Evolutionary conservation across 35 echinoderm and acorn worm genomes (phyloP), one percentile per base, ranked within the genome.

Genomic region (Heliocidaris erythrogramma): DNA sequence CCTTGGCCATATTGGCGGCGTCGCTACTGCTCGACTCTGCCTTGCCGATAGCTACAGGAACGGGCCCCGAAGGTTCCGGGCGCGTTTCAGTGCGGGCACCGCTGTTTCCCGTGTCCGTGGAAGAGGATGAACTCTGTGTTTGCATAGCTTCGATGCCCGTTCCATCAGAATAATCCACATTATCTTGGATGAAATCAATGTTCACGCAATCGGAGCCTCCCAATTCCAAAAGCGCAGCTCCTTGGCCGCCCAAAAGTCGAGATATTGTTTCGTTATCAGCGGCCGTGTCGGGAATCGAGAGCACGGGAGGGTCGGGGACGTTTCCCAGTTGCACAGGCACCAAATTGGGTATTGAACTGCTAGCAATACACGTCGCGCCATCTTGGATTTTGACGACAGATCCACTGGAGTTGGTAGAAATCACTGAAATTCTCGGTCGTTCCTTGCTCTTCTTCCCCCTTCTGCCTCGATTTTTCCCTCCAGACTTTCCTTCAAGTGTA

Each of bases 271-370:
- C 91, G 50, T 92, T 92, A 59, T 92, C 91, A 30, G 49, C 91
- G n/a, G 91, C 91, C 21, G 91, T 92, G 91, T 92, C 91, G 91
- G 91, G 91, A 18, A 92, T 92, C 9, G 91, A 92, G 31, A 92
- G 47, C 2, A 92, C 47, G 11, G 91, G 91, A 56, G 91, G 91
- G 30, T 92, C 91, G 91, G 47, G 91, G 50, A 59, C 49, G 30
- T 92, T 92, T 59, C 91, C 91, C 91, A 92, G 91, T 59, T 92
- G 91, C 91, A 92, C 91, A 32, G 48, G 48, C 5, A 30, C 91
- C 29, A 48, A 48, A 92, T 49, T 59, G 50, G 48, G 27, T 32
- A 30, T 48, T 49, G 91, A 48, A 92, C 29, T 59, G 30, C 91
- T 92, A 52, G 17, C 48, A 49, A 92, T 59, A 48, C 48, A 48